Base-by-base conservation (phyloP, 2,888 invertebrate genomes). In the Cyclophora punctaria region DNA sequence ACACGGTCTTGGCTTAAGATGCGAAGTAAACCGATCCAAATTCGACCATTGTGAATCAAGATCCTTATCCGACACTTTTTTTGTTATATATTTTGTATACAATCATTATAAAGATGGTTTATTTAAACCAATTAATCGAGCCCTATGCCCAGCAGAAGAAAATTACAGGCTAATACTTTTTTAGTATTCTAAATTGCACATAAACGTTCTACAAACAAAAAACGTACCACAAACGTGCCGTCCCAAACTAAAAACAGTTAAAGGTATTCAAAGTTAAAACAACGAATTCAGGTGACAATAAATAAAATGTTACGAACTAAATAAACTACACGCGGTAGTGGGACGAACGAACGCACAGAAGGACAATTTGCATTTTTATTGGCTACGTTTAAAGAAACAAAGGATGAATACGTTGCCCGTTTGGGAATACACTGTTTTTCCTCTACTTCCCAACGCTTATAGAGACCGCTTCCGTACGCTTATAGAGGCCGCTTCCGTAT, bases 331-430 rank as follows among this genome's bases (percentile, higher is more conserved):
- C 66, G 68, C 66, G 74, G 75, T 78, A 68, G 69, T 67, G 70
- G 69, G 67, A 65, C 62, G 44, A 44, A 20, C 20, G 64, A 65
- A 64, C 69, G 73, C 71, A 74, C 73, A 74, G 76, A 74, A 71
- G 67, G 66, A 67, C 63, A 58, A 84, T 84, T 85, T 83, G 77
- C 83, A 85, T 85, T 83, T 85, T 83, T 83, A 84, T 85, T 82
- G 81, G 71, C 73, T 76, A 67, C 77, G 79, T 80, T 84, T 82
- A 80, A 79, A 79, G 79, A 80, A 79, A 79, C 81, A 83, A 78
- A 75, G 74, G 73, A 71, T 67, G 63, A 61, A 67, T 71, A 64
- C 66, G 62, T 60, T 64, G 60, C 58, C 69, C 66, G 63, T 64
- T 69, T 63, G 64, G 66, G 64, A 68, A 64, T 67, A 56, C 37